Evolutionary conservation across 1,140 invertebrate genomes (phyloP).

Genomic region (Pararge aegeria): DNA sequence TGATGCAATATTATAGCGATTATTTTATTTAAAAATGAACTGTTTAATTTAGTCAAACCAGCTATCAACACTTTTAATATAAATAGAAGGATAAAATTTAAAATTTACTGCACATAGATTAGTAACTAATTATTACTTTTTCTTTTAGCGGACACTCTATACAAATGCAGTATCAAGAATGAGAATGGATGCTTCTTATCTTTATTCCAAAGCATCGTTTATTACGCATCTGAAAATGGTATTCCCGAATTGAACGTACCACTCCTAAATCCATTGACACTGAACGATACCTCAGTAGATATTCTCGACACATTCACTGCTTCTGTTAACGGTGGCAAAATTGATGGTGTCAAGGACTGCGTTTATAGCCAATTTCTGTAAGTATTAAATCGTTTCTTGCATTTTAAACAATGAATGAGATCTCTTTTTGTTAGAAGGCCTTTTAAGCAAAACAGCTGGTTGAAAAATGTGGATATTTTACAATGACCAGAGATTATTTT

Average conservation of each 20-base stretch:
- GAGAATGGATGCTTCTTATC: slow-evolving; percentile 29
- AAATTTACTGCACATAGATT: too few relatives aligned
- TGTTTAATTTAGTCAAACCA: too few relatives aligned
- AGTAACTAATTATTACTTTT: too few relatives aligned
- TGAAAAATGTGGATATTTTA: too few relatives aligned
- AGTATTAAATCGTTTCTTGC: not conserved
- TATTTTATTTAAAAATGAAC: too few relatives aligned
- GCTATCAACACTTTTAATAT: too few relatives aligned
- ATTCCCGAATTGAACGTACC: slow-evolving; percentile 36
- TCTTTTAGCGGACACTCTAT: slow-evolving; percentile 40
- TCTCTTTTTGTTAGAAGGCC: too few relatives aligned
- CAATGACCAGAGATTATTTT: too few relatives aligned
- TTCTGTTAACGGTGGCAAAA: slow-evolving; percentile 32
- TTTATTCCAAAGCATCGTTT: slow-evolving; percentile 22
- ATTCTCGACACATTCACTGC: slow-evolving; percentile 27
- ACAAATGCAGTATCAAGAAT: slow-evolving; percentile 41
- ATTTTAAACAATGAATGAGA: not conserved
- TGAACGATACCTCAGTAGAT: slow-evolving; percentile 30
- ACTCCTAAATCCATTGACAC: slow-evolving; percentile 36
- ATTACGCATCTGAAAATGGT: slow-evolving; percentile 29
- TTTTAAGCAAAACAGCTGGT: too few relatives aligned
- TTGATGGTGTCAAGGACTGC: slow-evolving; percentile 30
- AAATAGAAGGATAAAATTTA: too few relatives aligned
- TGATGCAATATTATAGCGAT: too few relatives aligned
- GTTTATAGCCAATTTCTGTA: not conserved